These are phyloP conservation scores for Phlogophora meticulosa DNA, from an alignment of 2,888 invertebrate genomes.

Conservation along the genomic window DNA sequence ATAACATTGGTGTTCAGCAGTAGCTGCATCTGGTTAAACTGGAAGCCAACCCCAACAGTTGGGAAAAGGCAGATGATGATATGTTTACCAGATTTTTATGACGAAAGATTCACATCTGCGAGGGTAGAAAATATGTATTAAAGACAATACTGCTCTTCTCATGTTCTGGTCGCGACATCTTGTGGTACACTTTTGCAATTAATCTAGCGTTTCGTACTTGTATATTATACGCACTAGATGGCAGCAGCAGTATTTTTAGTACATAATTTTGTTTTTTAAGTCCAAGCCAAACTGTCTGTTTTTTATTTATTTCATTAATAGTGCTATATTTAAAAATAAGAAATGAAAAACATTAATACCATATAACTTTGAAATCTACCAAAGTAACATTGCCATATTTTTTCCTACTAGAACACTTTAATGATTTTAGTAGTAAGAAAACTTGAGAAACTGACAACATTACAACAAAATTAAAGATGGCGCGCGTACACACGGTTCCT, in stretches of 20 bases:
- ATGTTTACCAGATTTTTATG: no score
- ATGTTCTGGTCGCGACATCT: constrained; percentile 49
- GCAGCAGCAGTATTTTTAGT: constrained; percentile 5
- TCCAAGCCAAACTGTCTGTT: no score
- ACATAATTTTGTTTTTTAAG: no score
- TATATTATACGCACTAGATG: constrained; percentile 24
- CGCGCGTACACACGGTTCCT: constrained; percentile 81
- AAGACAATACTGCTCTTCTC: background rate
- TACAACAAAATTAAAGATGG: constrained; percentile 85
- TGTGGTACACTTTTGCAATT: background rate
- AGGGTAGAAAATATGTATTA: constrained; percentile 1
- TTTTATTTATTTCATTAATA: no score
- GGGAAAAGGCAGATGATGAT: no score
- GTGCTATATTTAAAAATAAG: no score
- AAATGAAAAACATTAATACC: no score
- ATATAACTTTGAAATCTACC: background rate
- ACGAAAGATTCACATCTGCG: background rate
- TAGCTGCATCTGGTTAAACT: no score
- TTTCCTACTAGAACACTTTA: constrained; percentile 25
- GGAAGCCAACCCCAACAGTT: no score
- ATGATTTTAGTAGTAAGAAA: constrained; percentile 41
- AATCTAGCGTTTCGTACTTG: no score
- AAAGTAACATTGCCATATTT: background rate
- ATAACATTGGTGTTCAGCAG: no score
- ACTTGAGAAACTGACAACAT: constrained; percentile 58